Percentiles rank a stretch among this genome's conserved stretches.
Conservation (phyloP, 2,888 invertebrate genomes). For the Yponomeuta cagnagella region DNA sequence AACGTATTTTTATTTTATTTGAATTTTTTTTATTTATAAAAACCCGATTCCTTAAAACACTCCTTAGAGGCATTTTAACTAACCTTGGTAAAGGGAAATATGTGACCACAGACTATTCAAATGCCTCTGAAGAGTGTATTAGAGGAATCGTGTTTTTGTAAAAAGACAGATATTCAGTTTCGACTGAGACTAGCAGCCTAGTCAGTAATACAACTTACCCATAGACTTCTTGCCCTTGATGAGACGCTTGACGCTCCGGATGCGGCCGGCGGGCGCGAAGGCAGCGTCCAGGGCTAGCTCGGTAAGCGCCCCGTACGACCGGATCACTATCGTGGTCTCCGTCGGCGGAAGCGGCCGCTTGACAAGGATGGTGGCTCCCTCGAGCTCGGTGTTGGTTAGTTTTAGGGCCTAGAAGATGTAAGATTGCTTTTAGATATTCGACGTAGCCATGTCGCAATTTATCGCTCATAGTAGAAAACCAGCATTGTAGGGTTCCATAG, state of each 20-base stretch:
- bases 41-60: too few relatives aligned
- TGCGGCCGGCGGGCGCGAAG: conserved; percentile 43
- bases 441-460: neutral
- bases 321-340: conserved; percentile 47
- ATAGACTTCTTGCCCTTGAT: conserved; percentile 53
- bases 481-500: too few relatives aligned
- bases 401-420: conserved; percentile 42
- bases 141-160: too few relatives aligned
- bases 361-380: conserved; percentile 41
- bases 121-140: too few relatives aligned
- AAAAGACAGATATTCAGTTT: too few relatives aligned
- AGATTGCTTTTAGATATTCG: too few relatives aligned
- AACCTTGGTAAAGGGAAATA: too few relatives aligned
- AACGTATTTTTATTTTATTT: too few relatives aligned
- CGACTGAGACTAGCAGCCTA: too few relatives aligned
- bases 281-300: conserved; percentile 40
- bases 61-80: too few relatives aligned
- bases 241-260: conserved; percentile 45
- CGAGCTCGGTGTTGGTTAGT: conserved; percentile 39
- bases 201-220: conserved; percentile 29
- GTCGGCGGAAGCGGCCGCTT: conserved; percentile 39
- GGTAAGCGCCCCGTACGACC: conserved; percentile 40
- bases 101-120: too few relatives aligned
- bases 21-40: too few relatives aligned
- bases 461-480: neutral